phyloP scores from a whole-genome alignment of 30 jellyfish, hydroid and myxozoan genomes.

The Pelagia noctiluca region DNA sequence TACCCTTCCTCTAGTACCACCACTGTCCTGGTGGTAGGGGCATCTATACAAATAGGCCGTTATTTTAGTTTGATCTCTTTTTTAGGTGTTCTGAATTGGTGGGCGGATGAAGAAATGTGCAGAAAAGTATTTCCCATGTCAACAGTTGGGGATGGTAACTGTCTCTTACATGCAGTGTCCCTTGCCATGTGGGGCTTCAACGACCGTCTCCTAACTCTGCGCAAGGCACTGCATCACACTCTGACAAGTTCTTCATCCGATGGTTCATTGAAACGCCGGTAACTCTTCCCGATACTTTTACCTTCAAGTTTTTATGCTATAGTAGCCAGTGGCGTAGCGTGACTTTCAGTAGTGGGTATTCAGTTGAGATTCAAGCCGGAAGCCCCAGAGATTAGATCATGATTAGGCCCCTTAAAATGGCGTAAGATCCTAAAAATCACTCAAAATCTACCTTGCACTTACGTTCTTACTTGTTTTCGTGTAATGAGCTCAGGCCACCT shows the following conservation, averaged over 20 bases:
- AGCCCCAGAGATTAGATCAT: too few species aligned
- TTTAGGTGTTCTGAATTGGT: slow-evolving; percentile 88
- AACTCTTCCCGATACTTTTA: not conserved
- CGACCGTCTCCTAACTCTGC: slow-evolving; percentile 82
- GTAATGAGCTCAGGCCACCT: too few species aligned
- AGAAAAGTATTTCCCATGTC: slow-evolving; percentile 90
- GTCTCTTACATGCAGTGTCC: slow-evolving; percentile 93
- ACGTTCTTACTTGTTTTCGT: too few species aligned
- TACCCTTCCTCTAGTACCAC: too few species aligned
- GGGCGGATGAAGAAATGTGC: slow-evolving; percentile 82
- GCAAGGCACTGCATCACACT: slow-evolving; percentile 74
- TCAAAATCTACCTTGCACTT: too few species aligned
- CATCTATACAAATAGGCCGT: not conserved
- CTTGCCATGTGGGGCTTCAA: slow-evolving; percentile 98
- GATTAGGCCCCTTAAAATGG: too few species aligned
- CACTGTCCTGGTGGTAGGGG: not conserved
- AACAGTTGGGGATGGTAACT: slow-evolving; percentile 97
- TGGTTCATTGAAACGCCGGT: slow-evolving; percentile 74
- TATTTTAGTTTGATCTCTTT: not conserved
- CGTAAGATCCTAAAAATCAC: too few species aligned
- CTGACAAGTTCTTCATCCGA: slow-evolving; percentile 58
- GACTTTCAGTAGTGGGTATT: too few species aligned
- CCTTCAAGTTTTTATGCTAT: not conserved
- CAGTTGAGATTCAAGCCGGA: too few species aligned
- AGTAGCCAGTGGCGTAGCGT: not conserved